A percentile compares a stretch with the other conserved stretches of the same genome.
These are phyloP conservation scores for Polietes domitor DNA, from an alignment of 2,888 invertebrate genomes.

Conservation along the genomic window DNA sequence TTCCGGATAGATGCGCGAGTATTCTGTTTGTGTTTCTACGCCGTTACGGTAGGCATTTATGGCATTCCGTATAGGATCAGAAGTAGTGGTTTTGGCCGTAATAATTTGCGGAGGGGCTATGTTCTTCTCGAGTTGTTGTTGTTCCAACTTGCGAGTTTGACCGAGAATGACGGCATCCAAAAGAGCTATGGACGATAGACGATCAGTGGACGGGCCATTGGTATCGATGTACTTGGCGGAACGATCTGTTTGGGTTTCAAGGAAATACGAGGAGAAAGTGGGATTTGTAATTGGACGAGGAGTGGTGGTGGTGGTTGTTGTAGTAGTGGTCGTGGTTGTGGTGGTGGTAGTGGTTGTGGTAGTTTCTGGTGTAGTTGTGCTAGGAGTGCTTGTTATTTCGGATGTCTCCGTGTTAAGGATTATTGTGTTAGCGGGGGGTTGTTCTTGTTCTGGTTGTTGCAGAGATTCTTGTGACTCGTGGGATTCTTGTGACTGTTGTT, in stretches of 20 bases:
- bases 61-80: slow-evolving; percentile 27
- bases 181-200: slow-evolving; percentile 12
- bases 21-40: slow-evolving; percentile 12
- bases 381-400: slow-evolving; percentile 28
- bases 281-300: neutral
- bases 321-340: slow-evolving; percentile 20
- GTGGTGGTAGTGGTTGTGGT: slow-evolving; percentile 36
- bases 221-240: neutral
- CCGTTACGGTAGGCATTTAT: neutral
- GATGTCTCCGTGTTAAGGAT: slow-evolving; percentile 38
- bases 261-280: neutral
- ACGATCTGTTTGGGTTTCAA: neutral
- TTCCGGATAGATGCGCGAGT: slow-evolving; percentile 3
- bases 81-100: slow-evolving; percentile 16
- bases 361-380: slow-evolving; percentile 8
- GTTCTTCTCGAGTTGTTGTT: neutral
- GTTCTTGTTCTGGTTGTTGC: slow-evolving; percentile 42
- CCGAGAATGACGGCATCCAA: slow-evolving; percentile 26
- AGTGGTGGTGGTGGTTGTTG: neutral
- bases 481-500: slow-evolving; percentile 39
- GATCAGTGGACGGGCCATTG: slow-evolving; percentile 10
- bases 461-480: no score
- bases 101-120: neutral
- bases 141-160: neutral
- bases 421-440: slow-evolving; percentile 39